A percentile compares a stretch with the other conserved stretches of the same genome.
phyloP scores from a whole-genome alignment of 2,113 vertebrate species.

The Xiphorhynchus elegans region DNA sequence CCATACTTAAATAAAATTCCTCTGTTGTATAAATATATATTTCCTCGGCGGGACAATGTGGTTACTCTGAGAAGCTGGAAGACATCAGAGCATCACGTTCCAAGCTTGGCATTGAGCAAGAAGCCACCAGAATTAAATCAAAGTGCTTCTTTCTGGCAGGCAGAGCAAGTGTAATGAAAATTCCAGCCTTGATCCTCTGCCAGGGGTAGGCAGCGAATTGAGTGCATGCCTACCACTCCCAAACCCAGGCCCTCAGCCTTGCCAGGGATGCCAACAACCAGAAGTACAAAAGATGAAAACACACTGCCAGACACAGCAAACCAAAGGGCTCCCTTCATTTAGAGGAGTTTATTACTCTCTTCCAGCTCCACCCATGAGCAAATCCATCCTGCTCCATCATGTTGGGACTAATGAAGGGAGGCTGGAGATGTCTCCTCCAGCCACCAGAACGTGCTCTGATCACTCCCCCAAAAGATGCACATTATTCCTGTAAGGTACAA shows the following conservation, averaged over 20 bases:
- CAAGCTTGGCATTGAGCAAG: constrained; percentile 56
- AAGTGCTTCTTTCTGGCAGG: constrained; percentile 62
- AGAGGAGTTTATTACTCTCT: constrained; percentile 8
- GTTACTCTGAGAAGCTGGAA: constrained; percentile 61
- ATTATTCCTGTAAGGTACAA: not conserved
- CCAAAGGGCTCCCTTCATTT: constrained; percentile 14
- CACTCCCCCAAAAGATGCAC: not conserved
- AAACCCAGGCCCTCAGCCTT: constrained; percentile 12
- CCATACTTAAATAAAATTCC: not conserved
- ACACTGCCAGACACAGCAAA: constrained; percentile 41
- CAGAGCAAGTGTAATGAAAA: constrained; percentile 56
- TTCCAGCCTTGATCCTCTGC: constrained; percentile 55
- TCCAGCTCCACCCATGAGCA: constrained; percentile 17
- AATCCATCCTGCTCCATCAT: not conserved
- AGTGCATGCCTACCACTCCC: constrained; percentile 56
- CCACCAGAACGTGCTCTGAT: not conserved
- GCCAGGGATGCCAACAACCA: not conserved
- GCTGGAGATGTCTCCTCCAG: not conserved
- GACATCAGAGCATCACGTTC: constrained; percentile 49
- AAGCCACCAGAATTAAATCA: constrained; percentile 66
- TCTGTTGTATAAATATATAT: constrained; percentile 22
- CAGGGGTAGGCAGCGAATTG: constrained; percentile 44
- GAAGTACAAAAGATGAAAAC: constrained; percentile 35
- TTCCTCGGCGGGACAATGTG: constrained; percentile 34
- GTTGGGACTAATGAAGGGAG: not conserved